A percentile compares a stretch with the other conserved stretches of the same genome.
These are phyloP conservation scores for Pluvianellus socialis DNA, from an alignment of 2,113 vertebrate species.

Conservation along the genomic window DNA sequence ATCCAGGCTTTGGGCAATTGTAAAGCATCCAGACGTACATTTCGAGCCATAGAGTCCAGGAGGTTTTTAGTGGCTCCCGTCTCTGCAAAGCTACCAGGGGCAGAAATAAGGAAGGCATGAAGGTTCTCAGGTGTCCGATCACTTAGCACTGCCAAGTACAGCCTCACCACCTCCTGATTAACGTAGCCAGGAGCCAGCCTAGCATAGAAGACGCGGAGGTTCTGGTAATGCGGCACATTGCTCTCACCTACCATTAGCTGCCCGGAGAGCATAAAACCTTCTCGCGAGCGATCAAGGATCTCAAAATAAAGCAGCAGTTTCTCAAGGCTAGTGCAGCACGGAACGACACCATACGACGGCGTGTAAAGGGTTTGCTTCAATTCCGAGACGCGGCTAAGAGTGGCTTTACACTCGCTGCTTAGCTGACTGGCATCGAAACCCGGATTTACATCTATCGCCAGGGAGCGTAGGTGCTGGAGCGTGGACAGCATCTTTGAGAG, in stretches of 20 bases:
- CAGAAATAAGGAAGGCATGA: conserved; percentile 89
- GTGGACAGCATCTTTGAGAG: conserved; percentile 89
- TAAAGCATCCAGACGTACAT: conserved; percentile 86
- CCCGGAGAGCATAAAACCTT: conserved; percentile 86
- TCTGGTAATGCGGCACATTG: conserved; percentile 96
- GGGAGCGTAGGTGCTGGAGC: conserved; percentile 80
- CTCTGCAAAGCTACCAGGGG: conserved; percentile 87
- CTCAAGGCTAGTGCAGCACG: conserved; percentile 90
- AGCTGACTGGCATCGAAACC: conserved; percentile 88
- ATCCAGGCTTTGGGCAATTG: conserved; percentile 94
- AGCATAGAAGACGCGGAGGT: conserved; percentile 90
- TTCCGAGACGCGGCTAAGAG: conserved; percentile 85
- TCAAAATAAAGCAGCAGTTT: conserved; percentile 92
- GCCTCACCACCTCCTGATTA: conserved; percentile 92
- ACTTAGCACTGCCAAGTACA: conserved; percentile 93
- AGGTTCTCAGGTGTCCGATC: conserved; percentile 90
- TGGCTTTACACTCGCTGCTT: conserved; percentile 87
- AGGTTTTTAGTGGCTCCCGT: conserved; percentile 86
- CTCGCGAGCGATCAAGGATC: conserved; percentile 88
- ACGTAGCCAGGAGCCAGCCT: conserved; percentile 92
- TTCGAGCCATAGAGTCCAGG: conserved; percentile 87
- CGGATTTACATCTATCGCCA: conserved; percentile 87
- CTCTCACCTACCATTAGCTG: conserved; percentile 97
- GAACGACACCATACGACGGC: conserved; percentile 91
- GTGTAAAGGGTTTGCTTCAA: conserved; percentile 92